Conservation (phyloP, 1,140 invertebrate species). For the Panagrolaimus sp. region DNA sequence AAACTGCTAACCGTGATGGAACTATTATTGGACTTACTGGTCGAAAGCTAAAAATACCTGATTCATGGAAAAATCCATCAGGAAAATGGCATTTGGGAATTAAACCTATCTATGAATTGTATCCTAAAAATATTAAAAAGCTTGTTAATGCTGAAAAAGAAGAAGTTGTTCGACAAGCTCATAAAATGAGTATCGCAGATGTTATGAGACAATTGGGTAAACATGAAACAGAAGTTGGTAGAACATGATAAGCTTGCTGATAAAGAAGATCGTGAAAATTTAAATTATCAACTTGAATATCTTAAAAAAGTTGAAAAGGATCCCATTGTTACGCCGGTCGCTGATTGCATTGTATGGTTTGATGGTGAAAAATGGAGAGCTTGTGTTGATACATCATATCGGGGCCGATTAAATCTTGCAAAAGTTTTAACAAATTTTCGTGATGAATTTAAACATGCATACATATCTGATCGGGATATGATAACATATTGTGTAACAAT, state of each 20-base stretch:
- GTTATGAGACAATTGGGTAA: conserved; percentile 68
- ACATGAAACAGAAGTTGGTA: conserved; percentile 60
- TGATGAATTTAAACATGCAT: conserved; percentile 71
- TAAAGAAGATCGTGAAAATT: conserved; percentile 78
- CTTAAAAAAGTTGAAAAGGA: conserved; percentile 76
- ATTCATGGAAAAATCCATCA: conserved; percentile 74
- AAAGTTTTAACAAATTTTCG: conserved; percentile 76
- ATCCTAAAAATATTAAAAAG: conserved; percentile 74
- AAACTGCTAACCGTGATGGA: conserved; percentile 67
- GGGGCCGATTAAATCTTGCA: conserved; percentile 71
- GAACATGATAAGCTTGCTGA: conserved; percentile 63
- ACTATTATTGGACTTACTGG: conserved; percentile 76
- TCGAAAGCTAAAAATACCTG: conserved; percentile 77
- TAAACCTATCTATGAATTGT: conserved; percentile 77
- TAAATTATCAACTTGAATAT: conserved; percentile 77
- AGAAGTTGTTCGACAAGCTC: conserved; percentile 74
- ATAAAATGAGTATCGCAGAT: conserved; percentile 73
- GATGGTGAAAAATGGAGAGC: conserved; percentile 70
- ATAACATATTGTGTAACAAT: conserved; percentile 86
- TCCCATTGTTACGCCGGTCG: conserved; percentile 75
- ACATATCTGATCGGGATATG: conserved; percentile 65
- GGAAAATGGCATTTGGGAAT: conserved; percentile 67
- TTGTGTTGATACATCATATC: conserved; percentile 76
- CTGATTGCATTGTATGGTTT: conserved; percentile 85
- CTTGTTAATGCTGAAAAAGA: conserved; percentile 71